Evolutionary conservation across 1,140 invertebrate species (phyloP), one percentile per base, ranked within the genome.

Genomic region (Hylyphantes graminicola): DNA sequence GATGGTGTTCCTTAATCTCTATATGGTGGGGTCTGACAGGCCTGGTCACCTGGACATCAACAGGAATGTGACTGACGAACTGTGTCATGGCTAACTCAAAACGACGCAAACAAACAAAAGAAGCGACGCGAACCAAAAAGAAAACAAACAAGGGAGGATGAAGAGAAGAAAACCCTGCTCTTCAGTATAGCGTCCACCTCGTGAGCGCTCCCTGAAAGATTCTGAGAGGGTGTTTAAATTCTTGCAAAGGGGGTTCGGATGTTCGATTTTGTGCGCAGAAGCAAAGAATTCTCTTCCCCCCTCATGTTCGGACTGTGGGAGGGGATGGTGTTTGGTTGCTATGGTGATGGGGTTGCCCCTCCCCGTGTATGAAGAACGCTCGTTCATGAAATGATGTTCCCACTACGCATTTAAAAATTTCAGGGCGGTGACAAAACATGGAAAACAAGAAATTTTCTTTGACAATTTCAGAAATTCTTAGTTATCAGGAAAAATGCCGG

Each of bases 31-130:
- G 85, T 21, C 85, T 72, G 11, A 79, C 76, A 9, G 80, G 80
- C 35, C 80, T 35, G 35, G 85, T 75, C 15, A 85, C 81, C 48
- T 75, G 72, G 13, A 86, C 82, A 76, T 86, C 85, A 17, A 86
- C 85, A 13, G 85, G 85, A 48, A 86, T 83, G 59, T 86, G 85
- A 63, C 80, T 83, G 11, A 86, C 80, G n/a, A 86, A 86, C 57
- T 77, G 73, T 7, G 85, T 86, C 85, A 86, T 86, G 57, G 5
- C 65, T 77, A n/a, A 19, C 50, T 7, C 50, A 17, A n/a, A 15
- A 54, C 11, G 17, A 57, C 54, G 8, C 13, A 73, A 21, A 48
- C 7, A 64, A 73, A 51, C 55, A 5, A 80, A 70, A 80, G n/a
- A 81, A 81, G 73, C 11, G 57, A 61, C 9, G 51, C n/a, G 19